Evolutionary conservation across 2,888 invertebrate species (phyloP).

Genomic region (Panzeria rudis): DNA sequence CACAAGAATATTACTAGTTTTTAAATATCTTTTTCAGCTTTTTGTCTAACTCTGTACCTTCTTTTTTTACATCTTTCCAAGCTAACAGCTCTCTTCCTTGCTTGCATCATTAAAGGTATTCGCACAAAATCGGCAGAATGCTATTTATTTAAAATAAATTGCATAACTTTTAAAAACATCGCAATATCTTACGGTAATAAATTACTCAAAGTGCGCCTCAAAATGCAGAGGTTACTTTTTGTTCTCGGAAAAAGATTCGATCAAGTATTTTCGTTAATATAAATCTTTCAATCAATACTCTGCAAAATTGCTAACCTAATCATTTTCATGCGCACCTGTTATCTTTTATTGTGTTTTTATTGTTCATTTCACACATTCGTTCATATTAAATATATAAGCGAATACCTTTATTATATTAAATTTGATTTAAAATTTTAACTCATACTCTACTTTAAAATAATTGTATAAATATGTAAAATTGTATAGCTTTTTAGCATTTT

Average conservation of each 20-base stretch:
- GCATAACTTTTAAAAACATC: background rate
- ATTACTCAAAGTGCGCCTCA: background rate
- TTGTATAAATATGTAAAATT: slow-evolving; percentile 60
- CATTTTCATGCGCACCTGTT: background rate
- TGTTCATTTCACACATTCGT: background rate
- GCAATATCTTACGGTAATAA: background rate
- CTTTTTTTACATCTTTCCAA: background rate
- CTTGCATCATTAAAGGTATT: background rate
- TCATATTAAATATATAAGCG: background rate
- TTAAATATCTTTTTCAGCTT: background rate
- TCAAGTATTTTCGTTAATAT: background rate
- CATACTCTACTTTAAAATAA: slow-evolving; percentile 1
- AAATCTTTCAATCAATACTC: background rate
- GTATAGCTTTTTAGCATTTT: slow-evolving; percentile 61
- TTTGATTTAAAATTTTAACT: background rate
- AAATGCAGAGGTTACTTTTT: background rate
- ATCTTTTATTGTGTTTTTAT: background rate
- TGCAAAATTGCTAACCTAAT: background rate
- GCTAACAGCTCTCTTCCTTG: background rate
- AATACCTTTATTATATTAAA: background rate
- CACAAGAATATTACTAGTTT: slow-evolving; percentile 14
- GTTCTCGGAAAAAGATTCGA: background rate
- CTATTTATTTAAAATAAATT: background rate
- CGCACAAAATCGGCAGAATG: background rate
- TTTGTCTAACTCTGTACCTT: background rate